Percentiles rank a stretch among this genome's conserved stretches.
Conservation (phyloP, 1,140 invertebrate genomes). For the Eriocheir sinensis region DNA sequence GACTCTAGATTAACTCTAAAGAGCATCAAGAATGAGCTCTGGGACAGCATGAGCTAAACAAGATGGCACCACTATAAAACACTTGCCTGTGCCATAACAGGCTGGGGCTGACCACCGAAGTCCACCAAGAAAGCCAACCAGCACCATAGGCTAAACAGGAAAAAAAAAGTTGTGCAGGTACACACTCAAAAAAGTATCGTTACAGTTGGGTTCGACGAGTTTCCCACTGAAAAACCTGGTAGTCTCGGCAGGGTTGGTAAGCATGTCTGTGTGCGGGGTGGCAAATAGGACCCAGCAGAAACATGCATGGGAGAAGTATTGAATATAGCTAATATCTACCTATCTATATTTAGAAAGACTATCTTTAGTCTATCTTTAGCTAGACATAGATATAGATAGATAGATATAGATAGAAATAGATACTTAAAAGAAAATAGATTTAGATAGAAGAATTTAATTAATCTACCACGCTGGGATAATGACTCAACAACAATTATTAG, state of each 20-base stretch:
- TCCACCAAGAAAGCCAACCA: no score
- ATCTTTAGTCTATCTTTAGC: neutral
- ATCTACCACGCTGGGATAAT: neutral
- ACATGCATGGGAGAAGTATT: conserved; percentile 13
- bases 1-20: no score
- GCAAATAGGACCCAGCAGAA: conserved; percentile 10
- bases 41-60: no score
- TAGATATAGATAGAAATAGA: neutral
- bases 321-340: neutral
- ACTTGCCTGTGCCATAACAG: no score
- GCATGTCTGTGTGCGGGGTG: conserved; percentile 19
- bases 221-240: no score
- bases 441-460: neutral
- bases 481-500: neutral
- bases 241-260: conserved; percentile 20
- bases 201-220: neutral
- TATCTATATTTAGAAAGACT: neutral
- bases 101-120: no score
- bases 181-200: no score
- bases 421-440: neutral
- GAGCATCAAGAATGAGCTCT: no score
- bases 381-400: neutral
- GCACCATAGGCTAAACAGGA: no score
- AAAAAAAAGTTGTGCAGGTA: no score
- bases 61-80: no score